Conservation (phyloP, 2,888 invertebrate species). For the Melanostoma mellinum region DNA sequence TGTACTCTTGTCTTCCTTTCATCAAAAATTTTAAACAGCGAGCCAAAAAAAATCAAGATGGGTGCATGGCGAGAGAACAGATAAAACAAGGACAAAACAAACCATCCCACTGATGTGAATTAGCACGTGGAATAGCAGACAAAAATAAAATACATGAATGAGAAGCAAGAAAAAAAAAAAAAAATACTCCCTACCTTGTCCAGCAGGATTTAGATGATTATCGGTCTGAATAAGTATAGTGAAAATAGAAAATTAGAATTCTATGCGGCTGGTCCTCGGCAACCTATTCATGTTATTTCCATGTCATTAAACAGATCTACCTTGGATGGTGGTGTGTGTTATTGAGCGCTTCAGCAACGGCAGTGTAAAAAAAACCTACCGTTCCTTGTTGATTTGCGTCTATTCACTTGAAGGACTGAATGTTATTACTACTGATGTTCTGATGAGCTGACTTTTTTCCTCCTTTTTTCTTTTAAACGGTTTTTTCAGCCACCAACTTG, state of each 20-base stretch:
- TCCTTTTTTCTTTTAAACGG: neutral
- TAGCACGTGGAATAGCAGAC: conserved; percentile 66
- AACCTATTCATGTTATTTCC: conserved; percentile 69
- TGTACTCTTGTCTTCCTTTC: conserved; percentile 47
- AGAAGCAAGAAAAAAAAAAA: conserved; percentile 25
- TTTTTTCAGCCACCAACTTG: neutral
- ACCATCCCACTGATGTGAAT: conserved; percentile 58
- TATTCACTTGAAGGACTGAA: no score
- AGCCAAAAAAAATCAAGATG: conserved; percentile 13
- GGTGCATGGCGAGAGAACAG: conserved; percentile 16
- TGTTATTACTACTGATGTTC: neutral
- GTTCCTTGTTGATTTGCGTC: neutral
- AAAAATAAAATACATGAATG: conserved; percentile 62
- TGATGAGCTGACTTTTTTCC: neutral
- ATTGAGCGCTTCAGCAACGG: no score
- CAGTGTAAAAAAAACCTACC: neutral
- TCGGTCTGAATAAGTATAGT: conserved; percentile 63
- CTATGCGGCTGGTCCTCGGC: conserved; percentile 54
- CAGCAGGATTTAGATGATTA: conserved; percentile 67
- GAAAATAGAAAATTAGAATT: conserved; percentile 69
- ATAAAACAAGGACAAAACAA: conserved; percentile 55
- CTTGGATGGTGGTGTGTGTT: conserved; percentile 4
- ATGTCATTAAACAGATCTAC: conserved; percentile 66
- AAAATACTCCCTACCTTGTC: conserved; percentile 39
- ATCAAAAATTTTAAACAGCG: conserved; percentile 24